phyloP scores from a whole-genome alignment of 2,888 invertebrate genomes.

The Tenthredo amoena region DNA sequence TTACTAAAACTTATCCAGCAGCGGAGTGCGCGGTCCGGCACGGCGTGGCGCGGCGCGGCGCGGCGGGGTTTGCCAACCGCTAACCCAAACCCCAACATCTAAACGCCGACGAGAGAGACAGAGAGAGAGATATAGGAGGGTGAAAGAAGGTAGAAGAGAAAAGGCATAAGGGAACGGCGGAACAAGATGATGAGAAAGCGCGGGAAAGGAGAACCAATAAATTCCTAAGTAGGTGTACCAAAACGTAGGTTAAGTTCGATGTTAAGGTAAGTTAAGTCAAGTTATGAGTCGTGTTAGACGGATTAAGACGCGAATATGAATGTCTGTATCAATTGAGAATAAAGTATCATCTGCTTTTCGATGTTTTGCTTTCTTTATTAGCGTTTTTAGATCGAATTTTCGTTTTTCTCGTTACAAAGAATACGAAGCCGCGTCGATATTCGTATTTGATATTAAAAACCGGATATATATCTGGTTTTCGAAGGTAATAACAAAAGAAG shows the following conservation, averaged over 20 bases:
- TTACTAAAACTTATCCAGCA: conserved; percentile 35
- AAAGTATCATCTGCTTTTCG: background rate
- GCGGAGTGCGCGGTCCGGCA: background rate
- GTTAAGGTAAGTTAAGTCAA: background rate
- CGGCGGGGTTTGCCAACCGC: conserved; percentile 56
- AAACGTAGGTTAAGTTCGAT: background rate
- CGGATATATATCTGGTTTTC: background rate
- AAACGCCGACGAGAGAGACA: conserved; percentile 48
- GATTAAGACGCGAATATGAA: background rate
- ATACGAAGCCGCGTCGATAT: background rate
- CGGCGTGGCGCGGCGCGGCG: conserved; percentile 11
- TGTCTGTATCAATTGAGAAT: background rate
- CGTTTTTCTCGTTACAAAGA: background rate
- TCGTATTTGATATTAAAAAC: background rate
- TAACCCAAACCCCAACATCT: background rate
- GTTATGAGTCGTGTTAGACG: background rate
- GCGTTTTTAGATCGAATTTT: background rate
- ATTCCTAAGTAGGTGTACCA: background rate
- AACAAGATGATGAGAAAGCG: conserved; percentile 54
- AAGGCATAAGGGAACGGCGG: conserved; percentile 51
- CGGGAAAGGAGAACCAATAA: conserved; percentile 53
- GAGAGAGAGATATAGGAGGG: conserved; percentile 53
- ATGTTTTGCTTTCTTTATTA: background rate
- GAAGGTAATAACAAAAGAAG: background rate
- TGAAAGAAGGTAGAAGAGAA: background rate